Conservation (phyloP, 2,888 invertebrate species). For the Salpingus planirostris region DNA sequence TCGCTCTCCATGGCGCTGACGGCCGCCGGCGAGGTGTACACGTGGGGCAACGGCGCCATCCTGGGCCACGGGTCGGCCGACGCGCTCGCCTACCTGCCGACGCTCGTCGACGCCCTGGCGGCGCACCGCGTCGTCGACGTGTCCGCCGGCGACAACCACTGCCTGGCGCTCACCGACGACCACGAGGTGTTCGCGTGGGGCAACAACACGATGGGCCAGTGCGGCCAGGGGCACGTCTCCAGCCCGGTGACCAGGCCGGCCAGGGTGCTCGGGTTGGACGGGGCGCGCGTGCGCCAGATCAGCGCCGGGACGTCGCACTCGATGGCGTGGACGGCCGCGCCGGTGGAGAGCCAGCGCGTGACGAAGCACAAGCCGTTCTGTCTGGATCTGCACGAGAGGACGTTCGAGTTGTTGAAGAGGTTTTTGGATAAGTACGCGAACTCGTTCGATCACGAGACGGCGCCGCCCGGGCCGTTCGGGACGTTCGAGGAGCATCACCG, state of each 20-base stretch:
- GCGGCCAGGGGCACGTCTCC: constrained; percentile 53
- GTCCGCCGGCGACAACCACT: constrained; percentile 53
- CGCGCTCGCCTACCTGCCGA: constrained; percentile 46
- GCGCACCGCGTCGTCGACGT: constrained; percentile 49
- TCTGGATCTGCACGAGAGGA: constrained; percentile 52
- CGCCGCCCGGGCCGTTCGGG: constrained; percentile 43
- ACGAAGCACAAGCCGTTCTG: constrained; percentile 53
- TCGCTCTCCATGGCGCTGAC: constrained; percentile 48
- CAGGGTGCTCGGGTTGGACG: constrained; percentile 48
- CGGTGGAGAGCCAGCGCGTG: constrained; percentile 44
- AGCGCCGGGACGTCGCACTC: constrained; percentile 58
- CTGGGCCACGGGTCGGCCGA: constrained; percentile 51
- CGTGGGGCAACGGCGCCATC: constrained; percentile 54
- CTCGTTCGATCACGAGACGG: constrained; percentile 39
- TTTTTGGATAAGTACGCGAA: constrained; percentile 51
- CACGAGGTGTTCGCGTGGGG: constrained; percentile 51
- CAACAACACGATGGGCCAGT: constrained; percentile 57
- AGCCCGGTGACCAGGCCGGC: constrained; percentile 50
- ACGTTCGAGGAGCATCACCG: constrained; percentile 44
- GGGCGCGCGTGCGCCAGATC: constrained; percentile 48
- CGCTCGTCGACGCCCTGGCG: constrained; percentile 46
- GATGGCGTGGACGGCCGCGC: constrained; percentile 50
- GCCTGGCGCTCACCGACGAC: constrained; percentile 50
- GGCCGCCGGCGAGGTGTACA: constrained; percentile 46
- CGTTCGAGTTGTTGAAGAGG: constrained; percentile 46